Percentiles rank a stretch among this genome's conserved stretches.
Conservation (phyloP, 2,797 vertebrate species). For the Labroides dimidiatus region DNA sequence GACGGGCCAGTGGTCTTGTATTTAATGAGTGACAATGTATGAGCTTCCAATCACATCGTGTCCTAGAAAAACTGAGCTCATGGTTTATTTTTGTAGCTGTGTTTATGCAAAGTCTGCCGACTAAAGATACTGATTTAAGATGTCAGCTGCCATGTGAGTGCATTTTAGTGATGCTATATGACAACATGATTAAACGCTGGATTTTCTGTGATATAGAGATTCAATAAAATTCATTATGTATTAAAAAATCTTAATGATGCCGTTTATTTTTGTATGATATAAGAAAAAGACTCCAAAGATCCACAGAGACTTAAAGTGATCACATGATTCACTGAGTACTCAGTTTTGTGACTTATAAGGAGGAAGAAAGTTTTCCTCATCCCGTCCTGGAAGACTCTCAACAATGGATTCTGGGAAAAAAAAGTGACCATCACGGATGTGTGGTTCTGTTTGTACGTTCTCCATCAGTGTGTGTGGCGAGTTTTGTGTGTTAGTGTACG, state of each 20-base stretch:
- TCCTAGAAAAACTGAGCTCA: constrained; percentile 34
- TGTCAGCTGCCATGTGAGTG: constrained; percentile 11
- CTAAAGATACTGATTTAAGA: constrained; percentile 26
- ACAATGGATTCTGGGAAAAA: constrained; percentile 64
- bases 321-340: constrained; percentile 20
- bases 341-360: constrained; percentile 39
- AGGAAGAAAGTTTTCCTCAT: constrained; percentile 31
- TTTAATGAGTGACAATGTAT: constrained; percentile 26
- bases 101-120: constrained; percentile 34
- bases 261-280: neutral
- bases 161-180: constrained; percentile 22
- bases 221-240: constrained; percentile 48
- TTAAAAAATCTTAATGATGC: constrained; percentile 3
- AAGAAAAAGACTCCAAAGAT: neutral
- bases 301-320: neutral
- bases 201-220: constrained; percentile 36
- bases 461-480: constrained; percentile 46
- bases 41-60: constrained; percentile 30
- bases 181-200: constrained; percentile 4
- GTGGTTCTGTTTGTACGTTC: constrained; percentile 14
- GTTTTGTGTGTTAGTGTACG: constrained; percentile 57
- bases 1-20: constrained; percentile 24
- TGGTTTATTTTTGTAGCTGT: constrained; percentile 68
- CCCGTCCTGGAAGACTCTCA: constrained; percentile 51
- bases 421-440: constrained; percentile 31